These are phyloP conservation scores for Fulica atra DNA, from an alignment of 2,113 vertebrate genomes.

Conservation along the genomic window DNA sequence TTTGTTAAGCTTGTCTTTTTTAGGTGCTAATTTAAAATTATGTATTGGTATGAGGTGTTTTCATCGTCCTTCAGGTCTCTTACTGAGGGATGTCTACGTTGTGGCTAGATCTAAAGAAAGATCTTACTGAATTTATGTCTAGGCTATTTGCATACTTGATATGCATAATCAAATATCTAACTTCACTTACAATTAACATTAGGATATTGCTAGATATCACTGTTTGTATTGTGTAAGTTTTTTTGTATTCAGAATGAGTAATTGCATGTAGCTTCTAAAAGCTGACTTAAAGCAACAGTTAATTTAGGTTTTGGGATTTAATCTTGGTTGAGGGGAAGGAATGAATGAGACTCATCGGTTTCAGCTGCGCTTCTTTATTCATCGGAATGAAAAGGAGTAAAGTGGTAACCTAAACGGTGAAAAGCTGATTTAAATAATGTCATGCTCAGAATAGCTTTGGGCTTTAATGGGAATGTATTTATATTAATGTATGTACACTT, in stretches of 20 bases:
- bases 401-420: background rate
- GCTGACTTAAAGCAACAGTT: background rate
- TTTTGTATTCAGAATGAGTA: background rate
- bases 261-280: background rate
- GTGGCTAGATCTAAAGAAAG: background rate
- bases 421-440: background rate
- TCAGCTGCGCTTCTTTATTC: background rate
- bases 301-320: conserved; percentile 7
- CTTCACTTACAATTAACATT: background rate
- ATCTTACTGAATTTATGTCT: background rate
- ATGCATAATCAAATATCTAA: background rate
- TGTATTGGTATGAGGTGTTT: accelerated
- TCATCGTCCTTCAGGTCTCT: background rate
- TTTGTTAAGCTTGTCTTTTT: background rate
- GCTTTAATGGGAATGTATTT: background rate
- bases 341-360: background rate
- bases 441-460: background rate
- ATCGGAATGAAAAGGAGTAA: background rate
- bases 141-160: background rate
- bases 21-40: background rate
- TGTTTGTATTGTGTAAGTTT: background rate
- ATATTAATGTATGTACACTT: background rate
- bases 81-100: background rate
- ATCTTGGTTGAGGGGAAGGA: background rate
- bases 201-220: background rate